These are phyloP conservation scores for Rhagonycha fulva DNA, from an alignment of 2,888 invertebrate genomes.

Conservation along the genomic window DNA sequence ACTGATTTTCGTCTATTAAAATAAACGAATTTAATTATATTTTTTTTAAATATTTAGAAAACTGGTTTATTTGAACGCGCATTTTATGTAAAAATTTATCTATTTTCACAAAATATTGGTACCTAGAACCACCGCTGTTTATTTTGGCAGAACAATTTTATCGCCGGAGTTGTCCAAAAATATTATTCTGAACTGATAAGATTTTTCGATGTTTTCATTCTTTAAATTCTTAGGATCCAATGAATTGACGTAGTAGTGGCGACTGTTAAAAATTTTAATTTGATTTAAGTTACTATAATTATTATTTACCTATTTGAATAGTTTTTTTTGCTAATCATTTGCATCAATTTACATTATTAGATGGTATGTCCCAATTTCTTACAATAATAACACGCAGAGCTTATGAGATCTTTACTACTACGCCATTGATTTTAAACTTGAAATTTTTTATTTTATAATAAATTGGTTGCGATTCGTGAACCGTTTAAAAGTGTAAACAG, in stretches of 20 bases:
- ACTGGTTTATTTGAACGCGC: not conserved
- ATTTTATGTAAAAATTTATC: not conserved
- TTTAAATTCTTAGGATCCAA: not conserved
- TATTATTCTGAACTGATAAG: not conserved
- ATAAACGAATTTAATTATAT: not conserved
- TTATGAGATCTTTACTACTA: not conserved
- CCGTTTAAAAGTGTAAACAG: not conserved
- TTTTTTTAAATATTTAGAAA: not conserved
- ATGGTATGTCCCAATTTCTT: not conserved
- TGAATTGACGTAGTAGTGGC: not conserved
- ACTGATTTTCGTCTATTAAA: not conserved
- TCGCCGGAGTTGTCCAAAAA: not conserved
- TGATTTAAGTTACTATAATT: not conserved
- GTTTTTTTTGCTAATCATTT: not conserved
- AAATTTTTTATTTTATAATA: not conserved
- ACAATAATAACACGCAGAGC: not conserved
- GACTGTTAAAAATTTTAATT: not conserved
- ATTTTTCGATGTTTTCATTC: not conserved
- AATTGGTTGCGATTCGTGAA: not conserved
- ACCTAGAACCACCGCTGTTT: not conserved
- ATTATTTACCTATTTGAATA: not conserved
- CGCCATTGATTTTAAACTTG: not conserved
- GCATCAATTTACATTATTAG: not conserved
- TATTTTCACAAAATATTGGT: not conserved
- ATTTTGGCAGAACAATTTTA: not conserved